Evolutionary conservation across 1,140 invertebrate genomes (phyloP), one percentile per base, ranked within the genome.

Genomic region (Caenorhabditis inopinata): DNA sequence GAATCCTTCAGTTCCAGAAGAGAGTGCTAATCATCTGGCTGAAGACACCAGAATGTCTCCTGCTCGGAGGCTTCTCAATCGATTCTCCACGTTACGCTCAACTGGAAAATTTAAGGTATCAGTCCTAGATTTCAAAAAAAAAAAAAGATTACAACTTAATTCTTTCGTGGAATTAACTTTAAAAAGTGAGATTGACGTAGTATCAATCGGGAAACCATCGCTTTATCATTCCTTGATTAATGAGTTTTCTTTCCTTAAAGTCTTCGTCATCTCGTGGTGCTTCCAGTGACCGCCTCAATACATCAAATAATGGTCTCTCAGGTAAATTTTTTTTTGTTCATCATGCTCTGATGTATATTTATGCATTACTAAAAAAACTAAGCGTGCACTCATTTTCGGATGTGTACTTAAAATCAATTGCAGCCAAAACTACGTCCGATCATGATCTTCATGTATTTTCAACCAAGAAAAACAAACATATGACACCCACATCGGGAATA

Each of bases 331-430:
- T 18, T 29, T 16, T 14, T 21, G 4, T 4, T 7, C 5, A 9
- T 23, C 21, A 21, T 25, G 12, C 23, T 23, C 23, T 11, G 18
- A 11, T 48, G 14, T 48, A n/a, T 14, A 51, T 58, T 58, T 32
- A 68, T 68, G 58, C 58, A 68, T 68, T 68, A 38, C 58, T 38
- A 38, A 68, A 27, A 25, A 58, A n/a, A n/a, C n/a, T n/a, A n/a
- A n/a, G n/a, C n/a, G n/a, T n/a, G n/a, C n/a, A n/a, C n/a, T n/a
- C n/a, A n/a, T n/a, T 42, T 42, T 42, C 38, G 14, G 38, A 42
- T 42, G 38, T n/a, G 38, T 42, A 14, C 6, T 14, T 42, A 5
- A 5, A 42, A 42, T 42, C 38, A 7, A 7, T 14, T 42, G 6
- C 38, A 5, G 32, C 2, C 58, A 68, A 68, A 68, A 42, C 58